A percentile compares a stretch with the other conserved stretches of the same genome.
phyloP scores from a whole-genome alignment of 2,797 vertebrate species.

The Oryzias dopingdopingensis region DNA sequence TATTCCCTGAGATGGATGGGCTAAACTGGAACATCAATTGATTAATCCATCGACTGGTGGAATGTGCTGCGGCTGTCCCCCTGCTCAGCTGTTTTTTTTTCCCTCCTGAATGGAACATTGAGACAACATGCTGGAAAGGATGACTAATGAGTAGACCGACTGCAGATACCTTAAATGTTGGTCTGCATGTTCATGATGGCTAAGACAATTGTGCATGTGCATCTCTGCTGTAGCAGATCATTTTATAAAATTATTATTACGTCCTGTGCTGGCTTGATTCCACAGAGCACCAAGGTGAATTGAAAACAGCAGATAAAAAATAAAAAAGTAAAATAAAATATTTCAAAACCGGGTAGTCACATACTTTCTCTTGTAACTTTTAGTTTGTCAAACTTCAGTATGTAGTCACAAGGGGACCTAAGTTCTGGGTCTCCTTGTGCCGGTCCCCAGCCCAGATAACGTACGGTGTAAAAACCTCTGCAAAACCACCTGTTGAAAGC shows the following conservation, averaged over 20 bases:
- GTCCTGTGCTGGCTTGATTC: constrained; percentile 17
- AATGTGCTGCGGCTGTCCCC: constrained; percentile 66
- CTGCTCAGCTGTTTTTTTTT: constrained; percentile 58
- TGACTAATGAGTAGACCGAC: constrained; percentile 64
- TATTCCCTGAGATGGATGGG: constrained; percentile 74
- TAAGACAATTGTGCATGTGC: constrained; percentile 14
- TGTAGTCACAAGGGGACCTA: no score
- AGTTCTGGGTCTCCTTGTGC: no score
- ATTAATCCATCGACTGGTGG: constrained; percentile 75
- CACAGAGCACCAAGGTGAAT: constrained; percentile 4
- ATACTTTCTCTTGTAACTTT: no score
- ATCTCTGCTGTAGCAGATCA: constrained; percentile 30
- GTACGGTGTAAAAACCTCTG: no score
- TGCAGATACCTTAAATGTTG: constrained; percentile 43
- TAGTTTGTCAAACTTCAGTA: no score
- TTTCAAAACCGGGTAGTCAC: no score
- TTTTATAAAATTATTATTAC: constrained; percentile 20
- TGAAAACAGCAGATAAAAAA: constrained; percentile 8
- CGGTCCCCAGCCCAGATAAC: no score
- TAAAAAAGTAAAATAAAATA: no score
- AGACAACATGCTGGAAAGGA: constrained; percentile 61
- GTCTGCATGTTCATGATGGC: constrained; percentile 27
- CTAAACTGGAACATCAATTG: constrained; percentile 71
- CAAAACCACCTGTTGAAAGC: no score
- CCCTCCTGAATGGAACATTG: constrained; percentile 58